A percentile compares a stretch with the other conserved stretches of the same genome.
These are phyloP conservation scores for Emydoidea blandingii DNA, from an alignment of 2,797 vertebrate species.

Conservation along the genomic window DNA sequence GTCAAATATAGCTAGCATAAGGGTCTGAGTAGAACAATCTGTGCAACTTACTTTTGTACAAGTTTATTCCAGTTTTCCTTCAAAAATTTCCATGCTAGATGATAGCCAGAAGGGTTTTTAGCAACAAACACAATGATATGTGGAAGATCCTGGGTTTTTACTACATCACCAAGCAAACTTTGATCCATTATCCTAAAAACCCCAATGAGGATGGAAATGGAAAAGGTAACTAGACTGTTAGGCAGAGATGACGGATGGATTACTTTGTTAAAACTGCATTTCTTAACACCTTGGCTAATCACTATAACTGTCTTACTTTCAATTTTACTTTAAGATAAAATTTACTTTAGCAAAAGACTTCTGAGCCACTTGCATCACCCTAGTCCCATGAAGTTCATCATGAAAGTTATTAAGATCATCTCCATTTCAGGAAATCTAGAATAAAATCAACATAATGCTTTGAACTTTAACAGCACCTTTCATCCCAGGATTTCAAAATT, in stretches of 20 bases:
- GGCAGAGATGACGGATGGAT: neutral
- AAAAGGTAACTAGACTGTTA: neutral
- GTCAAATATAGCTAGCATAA: neutral
- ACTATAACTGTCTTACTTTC: neutral
- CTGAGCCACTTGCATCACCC: neutral
- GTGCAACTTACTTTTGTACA: constrained; percentile 87
- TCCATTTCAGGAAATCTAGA: neutral
- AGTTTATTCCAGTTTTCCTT: constrained; percentile 87
- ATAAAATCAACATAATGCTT: neutral
- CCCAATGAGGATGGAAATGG: constrained; percentile 11
- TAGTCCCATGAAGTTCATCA: neutral
- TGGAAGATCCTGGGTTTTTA: constrained; percentile 93
- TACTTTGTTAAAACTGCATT: neutral
- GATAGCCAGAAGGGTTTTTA: constrained; percentile 86
- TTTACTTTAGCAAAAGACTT: fast-evolving
- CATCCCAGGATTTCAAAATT: neutral
- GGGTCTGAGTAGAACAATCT: neutral
- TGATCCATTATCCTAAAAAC: constrained; percentile 89
- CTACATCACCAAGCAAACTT: constrained; percentile 86
- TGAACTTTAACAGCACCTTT: neutral
- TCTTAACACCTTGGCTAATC: neutral
- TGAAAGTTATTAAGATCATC: neutral
- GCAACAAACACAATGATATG: constrained; percentile 81
- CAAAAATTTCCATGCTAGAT: constrained; percentile 90
- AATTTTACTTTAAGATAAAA: neutral